A percentile compares a stretch with the other conserved stretches of the same genome.
These are phyloP conservation scores for Arenaria interpres DNA, from an alignment of 2,113 vertebrate species.

Conservation along the genomic window DNA sequence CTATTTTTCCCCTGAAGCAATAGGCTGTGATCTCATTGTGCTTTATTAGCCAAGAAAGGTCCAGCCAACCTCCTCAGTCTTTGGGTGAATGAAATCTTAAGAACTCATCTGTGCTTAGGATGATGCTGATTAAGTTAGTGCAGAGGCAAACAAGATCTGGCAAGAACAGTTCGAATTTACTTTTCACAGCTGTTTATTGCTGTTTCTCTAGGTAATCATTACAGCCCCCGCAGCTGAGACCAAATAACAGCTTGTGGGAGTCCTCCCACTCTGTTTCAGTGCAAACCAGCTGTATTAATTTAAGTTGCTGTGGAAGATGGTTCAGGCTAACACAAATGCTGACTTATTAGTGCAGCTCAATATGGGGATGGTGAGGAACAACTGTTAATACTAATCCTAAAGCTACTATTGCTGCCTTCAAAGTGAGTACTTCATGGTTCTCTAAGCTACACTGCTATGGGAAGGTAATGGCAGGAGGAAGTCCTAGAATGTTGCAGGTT, in stretches of 20 bases:
- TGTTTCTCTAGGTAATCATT: constrained; percentile 7
- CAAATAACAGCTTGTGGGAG: background rate
- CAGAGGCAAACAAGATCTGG: constrained; percentile 10
- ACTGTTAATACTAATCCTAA: background rate
- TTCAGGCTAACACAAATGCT: background rate
- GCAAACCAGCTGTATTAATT: background rate
- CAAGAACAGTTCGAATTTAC: constrained; percentile 37
- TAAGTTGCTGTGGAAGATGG: background rate
- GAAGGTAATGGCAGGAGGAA: background rate
- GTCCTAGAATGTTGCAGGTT: background rate
- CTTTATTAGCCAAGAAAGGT: background rate
- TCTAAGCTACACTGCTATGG: accelerated
- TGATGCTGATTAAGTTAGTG: constrained; percentile 15
- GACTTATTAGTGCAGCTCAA: background rate
- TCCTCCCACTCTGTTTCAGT: constrained; percentile 13
- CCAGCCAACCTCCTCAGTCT: background rate
- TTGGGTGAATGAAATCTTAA: background rate
- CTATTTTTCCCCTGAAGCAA: background rate
- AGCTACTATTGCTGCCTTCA: background rate
- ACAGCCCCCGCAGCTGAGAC: background rate
- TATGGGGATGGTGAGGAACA: background rate
- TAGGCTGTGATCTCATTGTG: background rate
- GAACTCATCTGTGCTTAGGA: background rate
- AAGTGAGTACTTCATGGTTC: background rate
- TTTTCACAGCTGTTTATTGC: constrained; percentile 38